phyloP scores from a whole-genome alignment of 2,113 vertebrate genomes.

The Sapayoa aenigma region DNA sequence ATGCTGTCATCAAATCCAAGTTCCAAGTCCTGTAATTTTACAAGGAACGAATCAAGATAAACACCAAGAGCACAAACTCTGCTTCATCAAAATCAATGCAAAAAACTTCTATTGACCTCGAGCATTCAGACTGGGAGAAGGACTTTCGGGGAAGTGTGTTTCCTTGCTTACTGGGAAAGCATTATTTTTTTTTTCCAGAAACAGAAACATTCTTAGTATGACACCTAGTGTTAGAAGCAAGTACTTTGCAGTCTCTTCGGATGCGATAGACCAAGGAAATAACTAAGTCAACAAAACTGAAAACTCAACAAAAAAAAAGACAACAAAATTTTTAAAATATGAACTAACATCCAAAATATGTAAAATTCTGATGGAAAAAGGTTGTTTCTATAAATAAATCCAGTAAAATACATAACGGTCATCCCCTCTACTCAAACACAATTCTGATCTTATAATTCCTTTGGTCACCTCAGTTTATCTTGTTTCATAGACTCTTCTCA shows the following conservation, averaged over 20 bases:
- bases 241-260: background rate
- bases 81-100: background rate
- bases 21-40: background rate
- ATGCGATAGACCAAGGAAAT: accelerated
- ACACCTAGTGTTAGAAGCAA: constrained; percentile 40
- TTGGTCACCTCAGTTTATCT: background rate
- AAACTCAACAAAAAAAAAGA: background rate
- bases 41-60: background rate
- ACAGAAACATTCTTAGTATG: constrained; percentile 30
- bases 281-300: background rate
- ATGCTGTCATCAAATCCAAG: background rate
- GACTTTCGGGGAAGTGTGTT: background rate
- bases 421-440: background rate
- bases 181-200: background rate
- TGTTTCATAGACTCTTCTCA: background rate
- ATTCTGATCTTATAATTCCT: background rate
- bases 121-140: accelerated
- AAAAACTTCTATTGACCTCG: background rate
- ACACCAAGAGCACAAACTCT: background rate
- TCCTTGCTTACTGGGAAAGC: background rate
- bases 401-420: background rate
- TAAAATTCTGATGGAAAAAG: background rate
- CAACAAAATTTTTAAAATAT: background rate
- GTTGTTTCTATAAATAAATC: background rate
- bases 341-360: background rate